Base-by-base conservation (phyloP, 2,113 vertebrate genomes). In the Daubentonia madagascariensis region DNA sequence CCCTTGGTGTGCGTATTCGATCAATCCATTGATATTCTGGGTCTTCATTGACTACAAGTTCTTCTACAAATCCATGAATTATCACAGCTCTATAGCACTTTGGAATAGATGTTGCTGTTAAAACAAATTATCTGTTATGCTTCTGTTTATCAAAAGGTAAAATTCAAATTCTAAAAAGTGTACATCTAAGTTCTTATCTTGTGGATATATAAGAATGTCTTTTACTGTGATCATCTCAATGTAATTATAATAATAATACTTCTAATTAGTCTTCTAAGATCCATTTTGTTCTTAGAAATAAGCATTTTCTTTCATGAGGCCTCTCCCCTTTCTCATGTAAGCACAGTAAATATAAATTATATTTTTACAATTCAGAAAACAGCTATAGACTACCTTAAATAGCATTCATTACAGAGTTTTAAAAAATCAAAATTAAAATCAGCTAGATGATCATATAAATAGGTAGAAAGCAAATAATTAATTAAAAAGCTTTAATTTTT, bases 21-120 rank as follows among this genome's bases (percentile, higher is more conserved):
- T 99, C 99, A 85, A 99, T 99, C 99, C 99, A 99, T 61, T 99
- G 99, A 98, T 99, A 99, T 88, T 99, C 99, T 0, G 99, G 99
- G 97, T 99, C 99, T 98, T 99, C 99, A 63, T 99, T 99, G 65
- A 99, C 99, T 23, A 99, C 99, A 70, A 99, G 99, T 86, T 99
- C 99, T 97, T 99, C 99, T 96, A 99, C 99, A 98, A 99, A 99
- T 7, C 99, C 99, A 48, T 99, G 99, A 87, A 99, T 99, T 97
- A 99, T 98, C 5, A 99, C 98, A 50, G 99, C 99, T 73, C 99
- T 99, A 98, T 99, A 99, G 96, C 99, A 99, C 89, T 99, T 99
- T 2, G 99, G 99, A 98, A 99, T 99, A 80, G 99, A 99, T 18
- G 99, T 99, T 90, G 99, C 99, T 99, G 98, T 95, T 96, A 86